Conservation (phyloP, 2,888 invertebrate genomes). For the Perdita meconis region DNA sequence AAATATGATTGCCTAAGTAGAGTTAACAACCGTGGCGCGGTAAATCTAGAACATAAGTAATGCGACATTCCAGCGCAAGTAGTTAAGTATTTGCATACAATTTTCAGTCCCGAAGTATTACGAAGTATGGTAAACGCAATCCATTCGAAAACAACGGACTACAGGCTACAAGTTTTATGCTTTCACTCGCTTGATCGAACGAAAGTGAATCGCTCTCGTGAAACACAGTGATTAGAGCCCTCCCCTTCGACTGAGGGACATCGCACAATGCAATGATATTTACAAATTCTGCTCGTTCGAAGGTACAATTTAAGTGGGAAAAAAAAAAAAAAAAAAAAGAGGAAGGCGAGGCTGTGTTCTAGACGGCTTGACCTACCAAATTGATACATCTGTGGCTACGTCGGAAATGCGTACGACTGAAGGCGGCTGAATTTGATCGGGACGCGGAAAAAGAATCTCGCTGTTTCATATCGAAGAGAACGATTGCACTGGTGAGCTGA, state of each 20-base stretch:
- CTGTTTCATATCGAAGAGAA: background rate
- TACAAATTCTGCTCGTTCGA: slow-evolving; percentile 59
- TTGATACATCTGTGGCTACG: slow-evolving; percentile 9
- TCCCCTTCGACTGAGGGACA: slow-evolving; percentile 60
- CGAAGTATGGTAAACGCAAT: slow-evolving; percentile 12
- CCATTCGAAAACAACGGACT: slow-evolving; percentile 1
- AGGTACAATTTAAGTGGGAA: slow-evolving; percentile 53
- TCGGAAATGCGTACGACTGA: slow-evolving; percentile 20
- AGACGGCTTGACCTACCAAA: slow-evolving; percentile 48
- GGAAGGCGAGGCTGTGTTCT: slow-evolving; percentile 37
- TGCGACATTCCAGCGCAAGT: no score
- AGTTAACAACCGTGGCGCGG: no score
- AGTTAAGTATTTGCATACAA: background rate
- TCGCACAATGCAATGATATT: slow-evolving; percentile 51
- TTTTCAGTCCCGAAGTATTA: background rate
- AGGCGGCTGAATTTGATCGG: slow-evolving; percentile 27
- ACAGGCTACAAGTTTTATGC: slow-evolving; percentile 1
- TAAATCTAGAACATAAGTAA: no score
- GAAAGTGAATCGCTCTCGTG: slow-evolving; percentile 42
- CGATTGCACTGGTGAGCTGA: background rate
- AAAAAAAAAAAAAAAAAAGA: no score
- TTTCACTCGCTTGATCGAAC: slow-evolving; percentile 31
- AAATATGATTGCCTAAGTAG: no score
- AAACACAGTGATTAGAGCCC: slow-evolving; percentile 58
- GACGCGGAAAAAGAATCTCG: background rate